A percentile compares a stretch with the other conserved stretches of the same genome.
Evolutionary conservation across 1,140 invertebrate genomes (phyloP).

Genomic region (Tenebrio molitor): DNA sequence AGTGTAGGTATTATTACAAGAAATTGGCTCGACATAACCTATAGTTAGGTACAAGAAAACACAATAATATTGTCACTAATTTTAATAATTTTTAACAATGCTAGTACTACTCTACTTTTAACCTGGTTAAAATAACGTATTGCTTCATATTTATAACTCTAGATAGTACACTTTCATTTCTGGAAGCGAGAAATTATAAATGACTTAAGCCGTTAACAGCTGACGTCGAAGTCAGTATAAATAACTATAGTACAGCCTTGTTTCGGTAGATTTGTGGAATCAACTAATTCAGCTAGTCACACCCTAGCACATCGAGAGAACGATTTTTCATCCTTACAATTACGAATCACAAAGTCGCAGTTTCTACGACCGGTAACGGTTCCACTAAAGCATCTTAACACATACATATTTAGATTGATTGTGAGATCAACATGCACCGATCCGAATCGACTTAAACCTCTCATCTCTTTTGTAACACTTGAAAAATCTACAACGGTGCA

Average conservation of each 20-base stretch:
- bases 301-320: not conserved
- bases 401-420: not conserved
- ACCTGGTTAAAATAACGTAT: slow-evolving; percentile 34
- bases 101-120: slow-evolving; percentile 1
- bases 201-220: slow-evolving; percentile 18
- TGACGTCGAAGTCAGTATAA: not conserved
- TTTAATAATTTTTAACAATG: slow-evolving; percentile 29
- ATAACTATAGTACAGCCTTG: slow-evolving; percentile 19
- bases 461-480: no score
- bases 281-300: not conserved
- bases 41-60: not conserved
- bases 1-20: slow-evolving; percentile 24
- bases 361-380: no score
- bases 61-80: slow-evolving; percentile 32
- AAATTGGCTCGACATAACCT: slow-evolving; percentile 14
- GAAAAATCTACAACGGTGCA: no score
- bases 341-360: not conserved
- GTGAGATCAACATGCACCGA: not conserved
- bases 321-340: no score
- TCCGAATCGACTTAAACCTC: no score
- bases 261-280: not conserved
- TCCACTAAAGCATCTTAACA: no score
- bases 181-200: slow-evolving; percentile 28
- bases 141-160: slow-evolving; percentile 3
- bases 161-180: slow-evolving; percentile 1